A percentile compares a stretch with the other conserved stretches of the same genome.
Conservation (phyloP, 2,888 invertebrate species). For the Entomobrya proxima region DNA sequence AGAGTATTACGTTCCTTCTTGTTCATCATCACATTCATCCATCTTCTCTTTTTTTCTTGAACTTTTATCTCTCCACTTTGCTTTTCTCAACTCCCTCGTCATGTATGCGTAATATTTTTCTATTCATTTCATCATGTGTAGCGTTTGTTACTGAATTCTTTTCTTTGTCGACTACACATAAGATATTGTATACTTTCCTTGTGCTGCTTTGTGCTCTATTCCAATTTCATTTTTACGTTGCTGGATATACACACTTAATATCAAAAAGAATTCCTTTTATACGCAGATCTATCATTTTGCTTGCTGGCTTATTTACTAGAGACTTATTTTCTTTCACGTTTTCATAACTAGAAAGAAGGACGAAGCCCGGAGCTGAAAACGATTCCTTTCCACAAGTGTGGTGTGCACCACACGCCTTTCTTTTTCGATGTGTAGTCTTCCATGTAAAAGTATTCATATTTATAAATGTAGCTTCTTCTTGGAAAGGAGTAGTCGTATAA, state of each 20-base stretch:
- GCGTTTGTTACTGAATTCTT: constrained; percentile 4
- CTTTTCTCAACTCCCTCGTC: background rate
- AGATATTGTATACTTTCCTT: background rate
- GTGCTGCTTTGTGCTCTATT: background rate
- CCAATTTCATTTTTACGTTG: too few relatives aligned
- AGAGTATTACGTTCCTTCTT: constrained; percentile 60
- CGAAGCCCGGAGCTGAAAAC: background rate
- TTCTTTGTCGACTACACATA: background rate
- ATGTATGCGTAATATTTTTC: constrained; percentile 24
- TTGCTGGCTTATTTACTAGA: constrained; percentile 13
- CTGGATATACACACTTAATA: too few relatives aligned
- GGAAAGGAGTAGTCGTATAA: constrained; percentile 25
- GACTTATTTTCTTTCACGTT: constrained; percentile 24
- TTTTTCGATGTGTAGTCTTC: constrained; percentile 23
- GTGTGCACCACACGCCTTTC: background rate
- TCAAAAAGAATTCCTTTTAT: too few relatives aligned
- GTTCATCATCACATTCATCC: constrained; percentile 33
- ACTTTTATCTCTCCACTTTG: background rate
- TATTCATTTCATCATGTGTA: constrained; percentile 5
- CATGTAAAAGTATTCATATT: constrained; percentile 45
- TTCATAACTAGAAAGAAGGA: background rate
- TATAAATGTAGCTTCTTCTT: constrained; percentile 20
- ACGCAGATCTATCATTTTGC: constrained; percentile 37
- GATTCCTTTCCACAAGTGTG: background rate
- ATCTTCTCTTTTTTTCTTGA: constrained; percentile 41